Conservation (phyloP, 2,888 invertebrate species). For the Drosophila limbata region DNA sequence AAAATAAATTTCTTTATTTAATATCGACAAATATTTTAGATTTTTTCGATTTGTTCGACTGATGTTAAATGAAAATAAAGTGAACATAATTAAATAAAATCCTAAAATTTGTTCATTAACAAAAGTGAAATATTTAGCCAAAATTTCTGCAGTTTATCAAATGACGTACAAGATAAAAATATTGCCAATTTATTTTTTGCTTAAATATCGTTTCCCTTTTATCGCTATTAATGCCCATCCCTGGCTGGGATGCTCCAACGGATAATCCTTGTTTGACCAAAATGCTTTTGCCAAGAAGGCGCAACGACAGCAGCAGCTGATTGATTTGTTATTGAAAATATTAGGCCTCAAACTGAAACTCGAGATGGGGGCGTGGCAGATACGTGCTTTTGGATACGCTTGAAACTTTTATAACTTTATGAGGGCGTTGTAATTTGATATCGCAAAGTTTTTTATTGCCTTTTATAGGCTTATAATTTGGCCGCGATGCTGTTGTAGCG, state of each 20-base stretch:
- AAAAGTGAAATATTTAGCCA: no score
- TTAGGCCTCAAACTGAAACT: conserved; percentile 64
- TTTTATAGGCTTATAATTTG: conserved; percentile 81
- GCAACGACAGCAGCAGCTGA: conserved; percentile 66
- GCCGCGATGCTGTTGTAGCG: conserved; percentile 72
- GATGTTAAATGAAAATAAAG: no score
- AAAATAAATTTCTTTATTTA: no score
- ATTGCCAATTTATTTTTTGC: no score
- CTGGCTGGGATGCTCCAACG: conserved; percentile 56
- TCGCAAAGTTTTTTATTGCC: conserved; percentile 80
- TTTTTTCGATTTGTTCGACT: no score
- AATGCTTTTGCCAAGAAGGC: conserved; percentile 21
- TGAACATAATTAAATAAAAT: no score
- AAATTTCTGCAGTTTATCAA: no score
- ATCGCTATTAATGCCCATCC: no score
- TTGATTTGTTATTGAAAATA: conserved; percentile 81
- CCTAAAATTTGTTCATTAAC: no score
- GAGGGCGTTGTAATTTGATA: conserved; percentile 80
- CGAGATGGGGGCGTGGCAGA: conserved; percentile 12
- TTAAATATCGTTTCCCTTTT: no score
- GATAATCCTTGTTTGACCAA: conserved; percentile 77
- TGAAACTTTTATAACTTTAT: conserved; percentile 80
- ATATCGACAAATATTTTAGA: no score
- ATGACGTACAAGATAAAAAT: no score
- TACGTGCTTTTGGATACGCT: conserved; percentile 74